A percentile compares a stretch with the other conserved stretches of the same genome.
Conservation (phyloP, 2,113 vertebrate genomes). For the Pelodiscus sinensis region DNA sequence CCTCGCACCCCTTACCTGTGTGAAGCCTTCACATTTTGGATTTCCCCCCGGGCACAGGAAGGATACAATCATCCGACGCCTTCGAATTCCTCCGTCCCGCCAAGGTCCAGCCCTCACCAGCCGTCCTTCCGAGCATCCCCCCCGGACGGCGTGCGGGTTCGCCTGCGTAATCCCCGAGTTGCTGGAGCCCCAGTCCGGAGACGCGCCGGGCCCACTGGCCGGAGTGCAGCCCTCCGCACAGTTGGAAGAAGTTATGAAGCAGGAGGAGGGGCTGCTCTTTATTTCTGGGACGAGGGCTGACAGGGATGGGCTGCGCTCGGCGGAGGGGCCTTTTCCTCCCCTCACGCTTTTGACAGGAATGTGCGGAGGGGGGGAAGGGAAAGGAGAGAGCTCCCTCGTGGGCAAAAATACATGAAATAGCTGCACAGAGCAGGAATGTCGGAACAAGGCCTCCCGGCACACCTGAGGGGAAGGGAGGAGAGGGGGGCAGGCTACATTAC, state of each 20-base stretch:
- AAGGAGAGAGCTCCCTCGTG: not conserved
- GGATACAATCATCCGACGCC: accelerated
- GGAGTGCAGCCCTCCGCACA: not conserved
- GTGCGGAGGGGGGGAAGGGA: accelerated
- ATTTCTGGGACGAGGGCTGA: not conserved
- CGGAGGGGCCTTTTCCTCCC: not conserved
- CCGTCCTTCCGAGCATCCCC: not conserved
- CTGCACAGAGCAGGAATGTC: not conserved
- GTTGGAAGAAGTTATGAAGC: conserved; percentile 13
- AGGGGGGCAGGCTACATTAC: not conserved
- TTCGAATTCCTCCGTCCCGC: accelerated
- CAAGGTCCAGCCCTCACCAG: not conserved
- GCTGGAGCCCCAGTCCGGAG: no score
- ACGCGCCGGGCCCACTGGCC: not conserved
- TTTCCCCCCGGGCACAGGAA: accelerated
- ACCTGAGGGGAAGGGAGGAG: not conserved
- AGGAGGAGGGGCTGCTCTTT: conserved; percentile 60
- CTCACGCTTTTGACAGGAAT: accelerated
- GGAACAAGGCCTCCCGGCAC: not conserved
- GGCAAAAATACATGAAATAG: conserved; percentile 41
- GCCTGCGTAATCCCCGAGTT: not conserved
- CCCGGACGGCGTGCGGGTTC: not conserved
- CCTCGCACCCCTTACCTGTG: conserved; percentile 20
- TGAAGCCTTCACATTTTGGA: accelerated
- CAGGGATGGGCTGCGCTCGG: not conserved